Evolutionary conservation across 2,888 invertebrate genomes (phyloP), one percentile per base, ranked within the genome.

Genomic region (Chaitophorus viminalis): DNA sequence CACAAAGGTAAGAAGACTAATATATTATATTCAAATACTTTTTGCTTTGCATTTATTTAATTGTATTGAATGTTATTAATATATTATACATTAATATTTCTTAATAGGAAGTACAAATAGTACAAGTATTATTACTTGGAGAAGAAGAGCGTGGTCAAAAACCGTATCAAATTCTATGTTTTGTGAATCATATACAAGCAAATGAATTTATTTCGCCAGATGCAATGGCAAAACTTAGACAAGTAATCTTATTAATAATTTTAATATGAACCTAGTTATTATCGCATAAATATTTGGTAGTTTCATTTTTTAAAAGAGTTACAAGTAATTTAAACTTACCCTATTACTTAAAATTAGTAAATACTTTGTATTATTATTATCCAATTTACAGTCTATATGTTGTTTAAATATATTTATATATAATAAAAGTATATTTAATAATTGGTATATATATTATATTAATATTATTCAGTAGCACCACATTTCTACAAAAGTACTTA

Each of bases 131-230:
- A 88, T 95, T 98, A 25, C 94, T 98, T 33, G 98, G 96, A 25
- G 98, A 98, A 91, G 98, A 98, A 91, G 98, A 98, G 91, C 93
- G 97, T 83, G 97, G 97, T 0, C 97, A 98, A 91, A 95, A 94
- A 90, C 96, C 96, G 89, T 95, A 95, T 91, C 97, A 97, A 92
- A 96, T 95, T 9, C 94, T 98, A 92, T 98, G 98, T 92, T 98
- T 98, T 92, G 94, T 98, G 21, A 96, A 96, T 86, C 96, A 96
- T 91, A 96, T 97, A 90, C 95, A 95, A 86, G 97, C 97, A 92
- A 96, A 96, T 90, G 97, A 98, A 91, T 98, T 98, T 91, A 98
- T 98, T 91, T 97, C 98, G 8, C 96, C 98, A 8, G 98, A 98
- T 92, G 98, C 98, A 33, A 98, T 98, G 97, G 96, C 98, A 65